These are phyloP conservation scores for Apamea crenata DNA, from an alignment of 2,888 invertebrate genomes.

Conservation along the genomic window DNA sequence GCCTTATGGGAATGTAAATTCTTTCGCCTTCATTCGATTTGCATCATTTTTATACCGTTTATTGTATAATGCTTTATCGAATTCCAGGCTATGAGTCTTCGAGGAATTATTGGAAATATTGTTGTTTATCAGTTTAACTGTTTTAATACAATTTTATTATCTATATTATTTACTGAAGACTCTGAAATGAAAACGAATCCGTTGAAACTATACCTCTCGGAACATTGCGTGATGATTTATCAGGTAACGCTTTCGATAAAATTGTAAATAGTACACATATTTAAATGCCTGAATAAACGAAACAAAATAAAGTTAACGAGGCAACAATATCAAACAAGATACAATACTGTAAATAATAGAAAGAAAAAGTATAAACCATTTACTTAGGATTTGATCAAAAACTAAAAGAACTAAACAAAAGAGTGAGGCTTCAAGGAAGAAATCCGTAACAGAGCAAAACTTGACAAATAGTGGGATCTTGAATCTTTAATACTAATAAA, in stretches of 20 bases:
- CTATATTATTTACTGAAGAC: background rate
- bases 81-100: background rate
- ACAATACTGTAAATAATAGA: too few relatives aligned
- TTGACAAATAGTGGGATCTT: background rate
- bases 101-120: background rate
- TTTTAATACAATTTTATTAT: background rate
- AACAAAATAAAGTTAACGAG: background rate
- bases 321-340: background rate
- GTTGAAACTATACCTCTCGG: background rate
- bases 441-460: background rate
- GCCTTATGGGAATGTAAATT: constrained; percentile 79
- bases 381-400: background rate
- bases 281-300: background rate
- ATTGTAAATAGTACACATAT: background rate
- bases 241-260: background rate
- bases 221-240: background rate
- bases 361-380: background rate
- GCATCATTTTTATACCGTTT: constrained; percentile 23
- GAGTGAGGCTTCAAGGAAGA: background rate
- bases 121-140: background rate
- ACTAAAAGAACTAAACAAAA: background rate
- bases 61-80: constrained; percentile 3
- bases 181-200: background rate
- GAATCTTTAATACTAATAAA: background rate
- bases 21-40: constrained; percentile 37